Evolutionary conservation across 2,888 invertebrate genomes (phyloP).

Genomic region (Phalera bucephala): DNA sequence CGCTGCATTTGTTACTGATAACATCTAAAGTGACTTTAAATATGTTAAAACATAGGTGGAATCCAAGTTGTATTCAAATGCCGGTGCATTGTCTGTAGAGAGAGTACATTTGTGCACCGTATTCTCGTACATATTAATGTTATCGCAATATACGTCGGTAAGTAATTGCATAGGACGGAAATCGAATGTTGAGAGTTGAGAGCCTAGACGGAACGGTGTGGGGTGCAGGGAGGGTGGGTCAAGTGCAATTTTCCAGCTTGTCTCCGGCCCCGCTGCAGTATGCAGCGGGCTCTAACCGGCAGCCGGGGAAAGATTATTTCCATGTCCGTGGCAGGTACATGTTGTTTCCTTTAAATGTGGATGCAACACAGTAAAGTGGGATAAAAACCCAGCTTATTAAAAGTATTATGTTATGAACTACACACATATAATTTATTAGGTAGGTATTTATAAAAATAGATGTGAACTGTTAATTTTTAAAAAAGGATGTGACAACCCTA

Average conservation of each 20-base stretch:
- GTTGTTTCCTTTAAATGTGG: slow-evolving; percentile 26
- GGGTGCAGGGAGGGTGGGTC: slow-evolving; percentile 44
- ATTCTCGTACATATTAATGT: slow-evolving; percentile 37
- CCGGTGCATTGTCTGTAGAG: slow-evolving; percentile 14
- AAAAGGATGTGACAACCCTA: no score
- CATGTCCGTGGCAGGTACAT: slow-evolving; percentile 26
- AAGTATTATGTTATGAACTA: no score
- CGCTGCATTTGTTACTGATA: slow-evolving; percentile 14
- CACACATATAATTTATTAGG: no score
- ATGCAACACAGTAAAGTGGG: no score
- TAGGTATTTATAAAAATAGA: no score
- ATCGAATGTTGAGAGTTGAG: slow-evolving; percentile 46
- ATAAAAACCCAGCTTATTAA: no score
- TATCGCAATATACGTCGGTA: slow-evolving; percentile 22
- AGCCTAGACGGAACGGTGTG: slow-evolving; percentile 35
- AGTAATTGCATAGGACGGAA: slow-evolving; percentile 49
- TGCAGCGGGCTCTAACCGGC: slow-evolving; percentile 26
- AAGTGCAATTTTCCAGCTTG: slow-evolving; percentile 69
- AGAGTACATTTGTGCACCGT: slow-evolving; percentile 4
- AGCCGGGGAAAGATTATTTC: slow-evolving; percentile 39
- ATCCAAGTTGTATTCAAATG: slow-evolving; percentile 19
- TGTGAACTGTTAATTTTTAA: no score
- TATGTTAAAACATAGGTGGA: slow-evolving; percentile 1
- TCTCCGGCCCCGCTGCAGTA: slow-evolving; percentile 38
- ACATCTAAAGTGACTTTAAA: slow-evolving; percentile 4